Evolutionary conservation across 2,888 invertebrate genomes (phyloP).

Genomic region (Eupithecia insigniata): DNA sequence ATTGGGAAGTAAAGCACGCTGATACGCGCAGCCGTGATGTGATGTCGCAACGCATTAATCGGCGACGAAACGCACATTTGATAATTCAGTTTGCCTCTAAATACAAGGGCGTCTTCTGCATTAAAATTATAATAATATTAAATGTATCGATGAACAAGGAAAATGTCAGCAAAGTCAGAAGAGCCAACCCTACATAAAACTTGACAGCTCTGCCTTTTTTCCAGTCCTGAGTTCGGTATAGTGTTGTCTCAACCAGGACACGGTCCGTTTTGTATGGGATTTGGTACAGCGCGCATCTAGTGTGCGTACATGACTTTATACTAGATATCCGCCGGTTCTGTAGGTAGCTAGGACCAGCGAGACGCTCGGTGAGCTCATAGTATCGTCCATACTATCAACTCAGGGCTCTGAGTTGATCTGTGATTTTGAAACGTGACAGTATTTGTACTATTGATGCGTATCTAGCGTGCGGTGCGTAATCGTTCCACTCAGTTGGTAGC

Average conservation of each 20-base stretch:
- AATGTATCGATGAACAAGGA: neutral
- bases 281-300: too few species aligned
- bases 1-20: constrained; percentile 13
- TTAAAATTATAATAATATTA: neutral
- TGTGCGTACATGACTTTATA: too few species aligned
- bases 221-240: neutral
- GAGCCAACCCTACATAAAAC: neutral
- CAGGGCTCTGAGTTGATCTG: neutral
- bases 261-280: too few species aligned
- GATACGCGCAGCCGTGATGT: neutral
- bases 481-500: neutral
- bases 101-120: neutral
- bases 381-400: neutral
- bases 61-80: neutral
- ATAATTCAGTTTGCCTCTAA: neutral
- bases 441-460: neutral
- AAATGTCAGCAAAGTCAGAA: neutral
- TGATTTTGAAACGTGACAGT: neutral
- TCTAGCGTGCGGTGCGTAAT: neutral
- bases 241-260: neutral
- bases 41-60: neutral
- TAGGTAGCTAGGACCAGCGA: too few species aligned
- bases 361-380: too few species aligned
- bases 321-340: too few species aligned
- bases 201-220: neutral